phyloP scores from a whole-genome alignment of 2,113 vertebrate species.

The Chloroceryle aenea region DNA sequence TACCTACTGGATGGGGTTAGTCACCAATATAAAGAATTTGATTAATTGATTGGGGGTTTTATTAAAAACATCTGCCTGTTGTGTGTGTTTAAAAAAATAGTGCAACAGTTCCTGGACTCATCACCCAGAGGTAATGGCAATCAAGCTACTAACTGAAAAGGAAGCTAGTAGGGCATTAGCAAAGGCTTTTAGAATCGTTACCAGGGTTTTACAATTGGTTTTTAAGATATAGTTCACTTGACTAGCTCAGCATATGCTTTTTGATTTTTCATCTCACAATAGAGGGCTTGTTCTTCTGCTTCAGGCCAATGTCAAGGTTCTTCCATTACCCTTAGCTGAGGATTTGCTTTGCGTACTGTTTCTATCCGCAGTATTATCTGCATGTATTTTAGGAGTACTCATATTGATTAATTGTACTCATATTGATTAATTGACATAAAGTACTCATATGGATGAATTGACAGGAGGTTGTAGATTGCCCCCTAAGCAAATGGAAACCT shows the following conservation, averaged over 20 bases:
- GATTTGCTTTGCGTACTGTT: not conserved
- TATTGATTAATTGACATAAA: not conserved
- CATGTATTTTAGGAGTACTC: not conserved
- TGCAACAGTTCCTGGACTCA: not conserved
- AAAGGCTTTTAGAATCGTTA: not conserved
- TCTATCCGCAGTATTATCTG: not conserved
- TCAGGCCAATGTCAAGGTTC: not conserved
- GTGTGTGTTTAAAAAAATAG: not conserved
- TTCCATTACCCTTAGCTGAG: not conserved
- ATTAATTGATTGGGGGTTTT: not conserved
- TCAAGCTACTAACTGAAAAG: not conserved
- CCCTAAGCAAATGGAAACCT: not conserved
- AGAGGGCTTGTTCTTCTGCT: not conserved
- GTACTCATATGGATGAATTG: not conserved
- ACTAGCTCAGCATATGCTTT: not conserved
- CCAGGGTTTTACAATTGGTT: not conserved
- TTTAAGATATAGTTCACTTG: not conserved
- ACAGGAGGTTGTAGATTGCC: not conserved
- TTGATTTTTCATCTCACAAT: not conserved
- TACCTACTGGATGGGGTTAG: not conserved
- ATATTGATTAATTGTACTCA: too few species aligned
- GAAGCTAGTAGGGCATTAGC: not conserved
- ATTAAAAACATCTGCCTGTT: not conserved
- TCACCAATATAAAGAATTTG: not conserved
- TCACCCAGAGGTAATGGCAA: not conserved